phyloP scores from a whole-genome alignment of 2,888 invertebrate species.

The Busseola fusca region DNA sequence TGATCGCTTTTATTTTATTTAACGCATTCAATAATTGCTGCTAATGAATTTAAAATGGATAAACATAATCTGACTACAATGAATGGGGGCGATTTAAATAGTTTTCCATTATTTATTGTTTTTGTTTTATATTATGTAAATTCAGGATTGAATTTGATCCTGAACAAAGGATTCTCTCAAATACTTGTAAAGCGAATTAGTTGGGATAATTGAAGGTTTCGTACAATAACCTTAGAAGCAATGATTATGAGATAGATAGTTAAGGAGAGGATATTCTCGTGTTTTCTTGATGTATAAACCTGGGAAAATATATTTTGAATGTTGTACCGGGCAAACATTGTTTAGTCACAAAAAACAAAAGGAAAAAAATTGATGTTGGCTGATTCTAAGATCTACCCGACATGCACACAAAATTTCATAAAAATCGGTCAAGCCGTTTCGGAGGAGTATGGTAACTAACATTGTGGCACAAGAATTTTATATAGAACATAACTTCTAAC shows the following conservation, averaged over 20 bases:
- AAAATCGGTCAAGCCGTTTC: too few relatives aligned
- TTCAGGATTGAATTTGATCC: slow-evolving; percentile 23
- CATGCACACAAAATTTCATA: too few relatives aligned
- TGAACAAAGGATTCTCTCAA: slow-evolving; percentile 14
- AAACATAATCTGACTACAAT: slow-evolving; percentile 56
- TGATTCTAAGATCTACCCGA: too few relatives aligned
- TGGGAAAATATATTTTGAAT: neutral
- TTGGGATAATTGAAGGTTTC: neutral
- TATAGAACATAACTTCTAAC: neutral
- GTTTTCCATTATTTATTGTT: slow-evolving; percentile 35
- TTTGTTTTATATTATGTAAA: slow-evolving; percentile 42
- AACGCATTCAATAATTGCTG: slow-evolving; percentile 14
- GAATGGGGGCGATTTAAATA: slow-evolving; percentile 38
- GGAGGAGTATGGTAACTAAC: too few relatives aligned
- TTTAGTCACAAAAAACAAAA: too few relatives aligned
- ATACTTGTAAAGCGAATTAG: slow-evolving; percentile 18
- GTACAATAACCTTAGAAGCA: neutral
- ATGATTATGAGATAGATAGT: neutral
- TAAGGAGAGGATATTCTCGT: neutral
- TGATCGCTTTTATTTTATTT: slow-evolving; percentile 30
- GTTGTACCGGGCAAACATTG: too few relatives aligned
- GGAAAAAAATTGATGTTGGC: too few relatives aligned
- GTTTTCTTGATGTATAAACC: neutral
- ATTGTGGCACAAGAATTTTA: too few relatives aligned
- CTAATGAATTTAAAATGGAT: slow-evolving; percentile 48